Conservation (phyloP, 2,113 vertebrate genomes). For the Calyptomena viridis region DNA sequence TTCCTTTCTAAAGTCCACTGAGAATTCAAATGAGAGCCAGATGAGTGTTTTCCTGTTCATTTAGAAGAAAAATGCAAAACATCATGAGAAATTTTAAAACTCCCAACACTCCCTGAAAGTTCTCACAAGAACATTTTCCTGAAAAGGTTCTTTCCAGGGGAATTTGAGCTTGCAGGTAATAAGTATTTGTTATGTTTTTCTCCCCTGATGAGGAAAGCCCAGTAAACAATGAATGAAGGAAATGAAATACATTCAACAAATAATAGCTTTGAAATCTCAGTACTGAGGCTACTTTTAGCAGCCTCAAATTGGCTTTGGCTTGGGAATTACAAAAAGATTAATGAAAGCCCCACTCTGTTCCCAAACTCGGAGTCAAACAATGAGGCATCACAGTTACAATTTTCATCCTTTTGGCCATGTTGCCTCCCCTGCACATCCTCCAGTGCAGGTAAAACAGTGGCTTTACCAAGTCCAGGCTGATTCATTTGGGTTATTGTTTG, state of each 20-base stretch:
- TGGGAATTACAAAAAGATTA: background rate
- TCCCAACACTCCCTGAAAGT: constrained; percentile 43
- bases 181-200: background rate
- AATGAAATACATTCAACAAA: background rate
- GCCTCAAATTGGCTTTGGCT: background rate
- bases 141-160: constrained; percentile 2
- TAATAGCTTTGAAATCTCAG: background rate
- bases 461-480: background rate
- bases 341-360: background rate
- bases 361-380: background rate
- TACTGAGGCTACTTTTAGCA: background rate
- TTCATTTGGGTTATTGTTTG: background rate
- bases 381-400: background rate
- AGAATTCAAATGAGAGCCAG: constrained; percentile 71
- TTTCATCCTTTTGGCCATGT: background rate
- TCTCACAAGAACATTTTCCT: constrained; percentile 7
- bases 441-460: background rate
- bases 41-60: constrained; percentile 49
- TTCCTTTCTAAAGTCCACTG: constrained; percentile 65
- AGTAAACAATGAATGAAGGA: background rate
- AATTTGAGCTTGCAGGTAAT: constrained; percentile 14
- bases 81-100: constrained; percentile 54
- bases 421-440: background rate
- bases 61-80: constrained; percentile 57
- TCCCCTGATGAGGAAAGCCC: background rate